Evolutionary conservation across 2,888 invertebrate genomes (phyloP).

Genomic region (Dolichomitus sp.): DNA sequence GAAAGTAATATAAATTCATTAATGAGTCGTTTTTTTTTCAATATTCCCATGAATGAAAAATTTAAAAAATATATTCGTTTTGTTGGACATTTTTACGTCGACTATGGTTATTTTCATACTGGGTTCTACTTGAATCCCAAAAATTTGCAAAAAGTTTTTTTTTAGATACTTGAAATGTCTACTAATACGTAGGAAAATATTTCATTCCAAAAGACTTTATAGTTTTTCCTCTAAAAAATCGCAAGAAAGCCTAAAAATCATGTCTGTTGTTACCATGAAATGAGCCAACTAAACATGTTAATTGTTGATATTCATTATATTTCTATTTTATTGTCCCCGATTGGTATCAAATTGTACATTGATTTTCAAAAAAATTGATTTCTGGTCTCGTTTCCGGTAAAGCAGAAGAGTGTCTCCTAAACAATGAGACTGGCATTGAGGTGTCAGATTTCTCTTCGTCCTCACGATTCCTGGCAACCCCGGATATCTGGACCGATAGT

Average conservation of each 20-base stretch:
- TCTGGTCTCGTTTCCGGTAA: not conserved
- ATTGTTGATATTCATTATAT: too few species aligned
- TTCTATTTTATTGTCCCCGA: not conserved
- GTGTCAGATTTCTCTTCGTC: constrained; percentile 60
- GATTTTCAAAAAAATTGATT: not conserved
- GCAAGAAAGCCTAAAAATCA: too few species aligned
- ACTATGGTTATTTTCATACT: too few species aligned
- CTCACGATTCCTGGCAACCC: constrained; percentile 55
- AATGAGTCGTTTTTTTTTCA: too few species aligned
- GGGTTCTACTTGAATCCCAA: too few species aligned
- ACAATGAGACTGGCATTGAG: constrained; percentile 22
- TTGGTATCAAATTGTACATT: not conserved
- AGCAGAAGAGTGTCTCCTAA: not conserved
- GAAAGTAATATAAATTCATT: too few species aligned
- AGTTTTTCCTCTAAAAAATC: too few species aligned
- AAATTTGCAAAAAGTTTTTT: not conserved
- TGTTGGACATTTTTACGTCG: too few species aligned
- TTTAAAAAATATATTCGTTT: too few species aligned
- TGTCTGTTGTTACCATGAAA: not conserved
- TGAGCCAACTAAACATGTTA: not conserved
- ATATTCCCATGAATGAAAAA: too few species aligned
- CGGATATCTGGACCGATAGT: constrained; percentile 21
- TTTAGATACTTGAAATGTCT: not conserved
- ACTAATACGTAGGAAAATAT: too few species aligned
- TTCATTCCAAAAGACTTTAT: too few species aligned